Evolutionary conservation across 2,888 invertebrate species (phyloP), one percentile per base, ranked within the genome.

Genomic region (Rhimphoctona megacephalus): DNA sequence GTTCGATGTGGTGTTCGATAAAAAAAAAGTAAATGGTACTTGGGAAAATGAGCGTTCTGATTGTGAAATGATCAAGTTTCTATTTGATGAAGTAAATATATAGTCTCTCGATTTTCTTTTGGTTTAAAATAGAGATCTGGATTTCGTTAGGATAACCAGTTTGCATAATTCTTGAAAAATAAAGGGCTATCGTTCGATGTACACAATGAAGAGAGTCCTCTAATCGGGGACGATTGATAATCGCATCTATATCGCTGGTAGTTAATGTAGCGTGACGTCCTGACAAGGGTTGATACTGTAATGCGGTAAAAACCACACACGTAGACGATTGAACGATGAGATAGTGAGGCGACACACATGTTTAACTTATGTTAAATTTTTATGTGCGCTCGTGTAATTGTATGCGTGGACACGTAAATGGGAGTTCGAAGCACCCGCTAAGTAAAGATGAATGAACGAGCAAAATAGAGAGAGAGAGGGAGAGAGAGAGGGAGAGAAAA

Each of bases 371-470:
- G 49, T 25, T 33, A 14, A 39, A 66, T 25, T 39, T 39, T 52
- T n/a, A 43, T 78, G 52, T 19, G 54, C 14, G 33, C 49, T 19
- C 30, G 61, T 67, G 22, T 67, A 54, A 43, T 57, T 78, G 52
- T 78, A n/a, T 46, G 43, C 36, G 46, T 36, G 36, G 66, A 36
- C 17, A 52, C 69, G 85, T 83, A 52, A 70, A 70, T 79, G 43
- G 74, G 86, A 83, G 86, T 86, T 83, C 82, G 85, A 80, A 81
- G 85, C 83, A 81, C 82, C 61, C 87, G 70, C 72, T 52, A 52
- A 77, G 83, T 54, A 85, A 81, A 77, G 85, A 84, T 81, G 86
- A 86, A 88, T 84, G 84, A 83, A 82, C 78, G 80, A 82, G 61
- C 70, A 77, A 54, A 39, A 49, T 33, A 77, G 57, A 66, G 25